Conservation (phyloP, 1,140 invertebrate species). For the Bombyx mori region DNA sequence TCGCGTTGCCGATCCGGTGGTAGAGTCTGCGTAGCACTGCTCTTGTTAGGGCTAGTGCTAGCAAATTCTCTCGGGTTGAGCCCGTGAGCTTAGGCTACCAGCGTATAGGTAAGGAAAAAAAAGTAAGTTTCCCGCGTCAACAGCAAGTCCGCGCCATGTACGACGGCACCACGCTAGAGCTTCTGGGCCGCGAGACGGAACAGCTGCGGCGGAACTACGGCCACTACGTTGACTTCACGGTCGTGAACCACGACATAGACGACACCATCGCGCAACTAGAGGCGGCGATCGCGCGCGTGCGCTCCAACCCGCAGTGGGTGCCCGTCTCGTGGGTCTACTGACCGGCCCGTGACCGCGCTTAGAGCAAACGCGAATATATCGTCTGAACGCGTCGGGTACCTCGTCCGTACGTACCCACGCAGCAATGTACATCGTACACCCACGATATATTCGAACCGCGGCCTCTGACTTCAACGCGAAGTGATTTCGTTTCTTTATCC, state of each 20-base stretch:
- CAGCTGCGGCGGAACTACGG: constrained; percentile 95
- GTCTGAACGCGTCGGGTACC: too few relatives aligned
- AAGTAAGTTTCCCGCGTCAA: not conserved
- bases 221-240: constrained; percentile 97
- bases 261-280: constrained; percentile 96
- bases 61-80: too few relatives aligned
- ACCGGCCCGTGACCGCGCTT: constrained; percentile 55
- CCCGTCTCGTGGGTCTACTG: constrained; percentile 96
- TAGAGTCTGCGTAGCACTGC: too few relatives aligned
- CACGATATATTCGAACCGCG: too few relatives aligned
- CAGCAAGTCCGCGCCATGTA: constrained; percentile 74
- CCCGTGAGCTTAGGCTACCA: too few relatives aligned
- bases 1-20: too few relatives aligned
- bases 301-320: constrained; percentile 95
- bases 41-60: too few relatives aligned
- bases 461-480: too few relatives aligned
- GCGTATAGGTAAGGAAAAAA: too few relatives aligned
- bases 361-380: not conserved
- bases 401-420: too few relatives aligned
- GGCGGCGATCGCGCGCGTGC: constrained; percentile 89
- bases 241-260: constrained; percentile 99
- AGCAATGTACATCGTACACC: too few relatives aligned
- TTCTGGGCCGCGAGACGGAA: constrained; percentile 95
- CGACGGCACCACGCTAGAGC: constrained; percentile 92
- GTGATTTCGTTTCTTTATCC: too few relatives aligned